A percentile compares a stretch with the other conserved stretches of the same genome.
These are phyloP conservation scores for Myopa testacea DNA, from an alignment of 2,888 invertebrate genomes.

Conservation along the genomic window DNA sequence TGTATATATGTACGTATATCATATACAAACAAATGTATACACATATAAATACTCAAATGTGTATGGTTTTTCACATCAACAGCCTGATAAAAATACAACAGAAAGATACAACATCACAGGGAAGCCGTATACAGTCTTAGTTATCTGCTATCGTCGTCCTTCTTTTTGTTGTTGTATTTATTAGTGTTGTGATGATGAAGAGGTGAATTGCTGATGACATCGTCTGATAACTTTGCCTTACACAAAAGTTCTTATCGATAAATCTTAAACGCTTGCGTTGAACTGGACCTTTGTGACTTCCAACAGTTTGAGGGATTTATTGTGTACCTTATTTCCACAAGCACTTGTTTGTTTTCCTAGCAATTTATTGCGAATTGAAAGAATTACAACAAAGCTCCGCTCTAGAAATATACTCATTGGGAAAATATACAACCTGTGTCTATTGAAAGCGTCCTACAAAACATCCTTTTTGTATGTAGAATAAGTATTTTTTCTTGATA, in stretches of 20 bases:
- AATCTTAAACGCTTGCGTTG: conserved; percentile 25
- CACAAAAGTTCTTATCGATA: conserved; percentile 25
- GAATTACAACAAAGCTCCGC: neutral
- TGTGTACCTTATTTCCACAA: conserved; percentile 23
- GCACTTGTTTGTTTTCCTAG: conserved; percentile 45
- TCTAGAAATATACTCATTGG: conserved; percentile 26
- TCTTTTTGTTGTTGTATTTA: neutral
- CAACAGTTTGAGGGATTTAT: conserved; percentile 18
- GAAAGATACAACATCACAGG: neutral
- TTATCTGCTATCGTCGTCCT: neutral
- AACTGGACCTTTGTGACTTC: conserved; percentile 25
- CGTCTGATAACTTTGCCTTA: conserved; percentile 13
- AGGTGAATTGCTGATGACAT: conserved; percentile 28
- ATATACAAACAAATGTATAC: too few species aligned
- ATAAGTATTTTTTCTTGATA: too few species aligned
- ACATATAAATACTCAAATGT: too few species aligned
- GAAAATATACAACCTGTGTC: conserved; percentile 42
- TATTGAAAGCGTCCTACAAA: neutral
- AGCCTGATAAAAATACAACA: too few species aligned
- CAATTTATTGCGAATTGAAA: conserved; percentile 17
- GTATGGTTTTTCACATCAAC: too few species aligned
- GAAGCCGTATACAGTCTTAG: conserved; percentile 26
- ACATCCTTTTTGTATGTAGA: too few species aligned
- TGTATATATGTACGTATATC: too few species aligned
- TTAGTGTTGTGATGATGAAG: neutral